phyloP scores from a whole-genome alignment of 2,888 invertebrate genomes.

The Aradus depressus region DNA sequence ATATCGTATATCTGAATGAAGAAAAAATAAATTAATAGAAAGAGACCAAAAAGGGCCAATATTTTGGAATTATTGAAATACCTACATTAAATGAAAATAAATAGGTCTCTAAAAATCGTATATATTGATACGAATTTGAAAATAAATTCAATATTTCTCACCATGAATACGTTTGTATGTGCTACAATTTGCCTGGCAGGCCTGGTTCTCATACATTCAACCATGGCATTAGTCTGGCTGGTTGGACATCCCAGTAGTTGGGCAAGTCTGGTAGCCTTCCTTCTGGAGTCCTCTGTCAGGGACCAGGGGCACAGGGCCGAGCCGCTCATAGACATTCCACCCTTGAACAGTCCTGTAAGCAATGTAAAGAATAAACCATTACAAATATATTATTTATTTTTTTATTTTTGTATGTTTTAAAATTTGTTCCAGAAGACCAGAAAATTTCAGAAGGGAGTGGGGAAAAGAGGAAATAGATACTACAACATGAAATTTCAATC shows the following conservation, averaged over 20 bases:
- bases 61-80: no score
- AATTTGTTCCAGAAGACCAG: not conserved
- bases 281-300: slow-evolving; percentile 44
- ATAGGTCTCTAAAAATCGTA: no score
- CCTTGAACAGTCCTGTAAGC: slow-evolving; percentile 53
- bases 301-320: slow-evolving; percentile 52
- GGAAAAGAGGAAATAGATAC: not conserved
- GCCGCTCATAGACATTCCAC: slow-evolving; percentile 60
- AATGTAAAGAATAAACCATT: no score
- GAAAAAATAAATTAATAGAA: no score
- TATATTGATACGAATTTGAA: no score
- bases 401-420: not conserved
- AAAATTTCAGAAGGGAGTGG: not conserved
- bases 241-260: slow-evolving; percentile 52
- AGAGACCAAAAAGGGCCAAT: no score
- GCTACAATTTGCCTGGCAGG: slow-evolving; percentile 48
- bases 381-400: not conserved
- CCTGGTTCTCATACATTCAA: slow-evolving; percentile 51
- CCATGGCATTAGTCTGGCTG: slow-evolving; percentile 42
- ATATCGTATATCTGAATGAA: no score
- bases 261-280: slow-evolving; percentile 51
- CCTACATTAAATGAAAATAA: no score
- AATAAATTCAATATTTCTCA: slow-evolving; percentile 34
- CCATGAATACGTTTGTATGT: slow-evolving; percentile 43
- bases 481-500: not conserved